Evolutionary conservation across 2,797 vertebrate species (phyloP), one percentile per base, ranked within the genome.

Genomic region (Megalops cyprinoides): DNA sequence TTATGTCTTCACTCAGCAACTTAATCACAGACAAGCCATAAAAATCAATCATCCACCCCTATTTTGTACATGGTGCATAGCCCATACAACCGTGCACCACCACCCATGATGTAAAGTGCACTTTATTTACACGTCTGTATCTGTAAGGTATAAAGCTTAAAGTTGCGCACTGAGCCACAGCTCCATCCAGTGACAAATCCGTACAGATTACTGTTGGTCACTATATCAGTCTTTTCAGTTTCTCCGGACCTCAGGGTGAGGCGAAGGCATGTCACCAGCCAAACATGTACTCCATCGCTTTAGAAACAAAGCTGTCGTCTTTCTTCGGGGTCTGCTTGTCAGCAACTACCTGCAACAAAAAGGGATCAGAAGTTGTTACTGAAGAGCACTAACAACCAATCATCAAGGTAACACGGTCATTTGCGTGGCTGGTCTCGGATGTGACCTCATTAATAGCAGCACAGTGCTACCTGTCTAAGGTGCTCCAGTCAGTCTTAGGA

Each of bases 231-330:
- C 7, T 71, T 42, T 67, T 67, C 20, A n/a, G 18, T 39, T 18
- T 39, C 82, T 48, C n/a, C 31, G 42, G 18, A 25, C 28, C 18
- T 23, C 20, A 25, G 25, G n/a, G 0, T 44, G 18, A 28, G 51
- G 56, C 18, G 0, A 34, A 9, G 20, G 92, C 96, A 99, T 12
- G 20, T 92, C 96, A 99, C 98, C 98, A 99, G 85, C 98, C 97
- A 8, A 99, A 98, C 93, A 99, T 95, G 86, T 98, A 99, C 82
- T 98, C 98, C 97, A 99, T 96, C 2, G 97, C 97, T 93, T 97
- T 99, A 39, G 97, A 98, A 60, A 99, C 94, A 67, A 98, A 91
- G 85, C 96, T 96, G 88, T 98, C 96, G 56, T 98, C 97, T 89
- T 98, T 99, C 84, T 94, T 95, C 62, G 98, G 97, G 0, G 97